phyloP scores from a whole-genome alignment of 2,797 vertebrate genomes.

The Phoxinus dragarum region DNA sequence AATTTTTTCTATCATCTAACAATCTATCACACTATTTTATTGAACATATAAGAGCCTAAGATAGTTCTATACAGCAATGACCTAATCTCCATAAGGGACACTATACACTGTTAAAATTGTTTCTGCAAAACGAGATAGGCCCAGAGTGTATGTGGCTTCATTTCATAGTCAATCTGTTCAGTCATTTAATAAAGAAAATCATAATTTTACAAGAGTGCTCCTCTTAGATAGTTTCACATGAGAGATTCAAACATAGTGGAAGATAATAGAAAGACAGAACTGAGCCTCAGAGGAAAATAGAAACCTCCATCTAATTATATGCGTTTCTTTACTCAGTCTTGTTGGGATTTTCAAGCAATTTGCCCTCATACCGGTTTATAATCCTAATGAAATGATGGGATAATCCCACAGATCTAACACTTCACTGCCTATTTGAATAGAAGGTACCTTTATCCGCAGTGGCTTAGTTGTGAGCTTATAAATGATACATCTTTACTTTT shows the following conservation, averaged over 20 bases:
- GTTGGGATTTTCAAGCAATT: constrained; percentile 44
- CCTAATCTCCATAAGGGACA: background rate
- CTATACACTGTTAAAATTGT: background rate
- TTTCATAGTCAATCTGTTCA: constrained; percentile 17
- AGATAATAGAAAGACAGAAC: constrained; percentile 37
- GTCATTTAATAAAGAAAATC: constrained; percentile 32
- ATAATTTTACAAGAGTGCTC: constrained; percentile 19
- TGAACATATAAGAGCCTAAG: too few relatives aligned
- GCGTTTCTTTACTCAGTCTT: constrained; percentile 19
- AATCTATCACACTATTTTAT: too few relatives aligned
- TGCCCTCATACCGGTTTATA: constrained; percentile 7
- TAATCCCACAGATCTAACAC: constrained; percentile 49
- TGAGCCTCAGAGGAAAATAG: constrained; percentile 10
- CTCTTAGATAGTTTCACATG: constrained; percentile 7
- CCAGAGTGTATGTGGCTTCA: background rate
- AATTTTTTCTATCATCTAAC: too few relatives aligned
- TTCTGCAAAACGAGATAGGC: background rate
- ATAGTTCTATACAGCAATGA: background rate
- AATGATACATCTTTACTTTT: constrained; percentile 44
- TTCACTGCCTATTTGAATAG: constrained; percentile 52
- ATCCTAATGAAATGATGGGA: constrained; percentile 46
- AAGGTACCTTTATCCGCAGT: constrained; percentile 35
- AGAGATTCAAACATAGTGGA: constrained; percentile 21
- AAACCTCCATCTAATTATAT: constrained; percentile 52
- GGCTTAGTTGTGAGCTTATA: constrained; percentile 34